Evolutionary conservation across 1,140 invertebrate genomes (phyloP).

Genomic region (Leptinotarsa undecemlineata): DNA sequence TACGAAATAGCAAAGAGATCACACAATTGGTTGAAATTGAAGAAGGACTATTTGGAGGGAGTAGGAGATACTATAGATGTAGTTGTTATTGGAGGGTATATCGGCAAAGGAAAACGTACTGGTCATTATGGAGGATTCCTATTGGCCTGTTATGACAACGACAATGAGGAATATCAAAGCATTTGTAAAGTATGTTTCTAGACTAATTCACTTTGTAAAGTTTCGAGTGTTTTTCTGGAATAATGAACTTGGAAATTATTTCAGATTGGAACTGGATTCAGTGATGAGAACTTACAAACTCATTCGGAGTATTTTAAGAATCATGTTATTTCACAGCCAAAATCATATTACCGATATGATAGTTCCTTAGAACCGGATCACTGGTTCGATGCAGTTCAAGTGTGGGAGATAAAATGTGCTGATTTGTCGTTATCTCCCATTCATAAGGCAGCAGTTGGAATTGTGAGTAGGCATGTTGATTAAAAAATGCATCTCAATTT

Average conservation of each 20-base stretch:
- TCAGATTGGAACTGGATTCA: conserved; percentile 96
- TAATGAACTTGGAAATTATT: conserved; percentile 40
- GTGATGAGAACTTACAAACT: conserved; percentile 83
- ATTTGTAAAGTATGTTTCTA: conserved; percentile 76
- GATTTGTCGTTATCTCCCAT: conserved; percentile 96
- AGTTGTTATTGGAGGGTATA: conserved; percentile 95
- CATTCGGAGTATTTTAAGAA: conserved; percentile 81
- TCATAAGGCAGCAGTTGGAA: conserved; percentile 86
- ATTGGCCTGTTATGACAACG: conserved; percentile 93
- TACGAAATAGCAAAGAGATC: conserved; percentile 99
- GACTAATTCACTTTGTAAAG: conserved; percentile 1
- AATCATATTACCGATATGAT: conserved; percentile 88
- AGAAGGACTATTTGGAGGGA: conserved; percentile 97
- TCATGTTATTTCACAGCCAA: conserved; percentile 74
- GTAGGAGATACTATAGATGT: conserved; percentile 91
- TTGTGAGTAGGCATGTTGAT: conserved; percentile 62
- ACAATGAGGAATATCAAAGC: conserved; percentile 92
- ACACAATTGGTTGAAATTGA: conserved; percentile 96
- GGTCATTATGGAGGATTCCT: conserved; percentile 96
- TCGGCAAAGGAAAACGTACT: conserved; percentile 91
- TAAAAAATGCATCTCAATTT: not conserved
- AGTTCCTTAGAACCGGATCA: conserved; percentile 80
- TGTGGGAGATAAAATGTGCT: conserved; percentile 99
- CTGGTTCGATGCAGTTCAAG: conserved; percentile 91
- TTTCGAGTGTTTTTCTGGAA: not conserved